phyloP scores from a whole-genome alignment of 2,888 invertebrate genomes.

The Tetranychus truncatus region DNA sequence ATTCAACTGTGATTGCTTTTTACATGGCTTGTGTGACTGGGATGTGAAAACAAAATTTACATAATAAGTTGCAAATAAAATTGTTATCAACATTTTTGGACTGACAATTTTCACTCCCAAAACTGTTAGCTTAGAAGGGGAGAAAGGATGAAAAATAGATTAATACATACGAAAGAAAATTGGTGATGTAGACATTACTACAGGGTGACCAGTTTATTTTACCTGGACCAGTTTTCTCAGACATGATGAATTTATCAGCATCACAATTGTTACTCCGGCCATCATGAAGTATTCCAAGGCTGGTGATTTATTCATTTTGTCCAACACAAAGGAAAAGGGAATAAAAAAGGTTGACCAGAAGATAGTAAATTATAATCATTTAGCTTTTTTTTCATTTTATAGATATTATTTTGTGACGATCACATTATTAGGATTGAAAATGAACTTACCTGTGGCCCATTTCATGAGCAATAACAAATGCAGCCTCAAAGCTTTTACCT shows the following conservation, averaged over 20 bases:
- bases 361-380: background rate
- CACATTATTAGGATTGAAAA: background rate
- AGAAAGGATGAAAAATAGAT: background rate
- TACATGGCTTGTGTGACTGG: too few relatives aligned
- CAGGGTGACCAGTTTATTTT: constrained; percentile 33
- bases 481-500: constrained; percentile 32
- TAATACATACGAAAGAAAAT: constrained; percentile 7
- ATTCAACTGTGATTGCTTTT: too few relatives aligned
- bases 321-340: background rate
- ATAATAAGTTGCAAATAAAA: too few relatives aligned
- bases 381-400: background rate
- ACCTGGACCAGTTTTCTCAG: constrained; percentile 32
- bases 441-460: constrained; percentile 32
- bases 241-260: constrained; percentile 30
- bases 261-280: constrained; percentile 31
- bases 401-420: background rate
- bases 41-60: too few relatives aligned
- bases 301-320: constrained; percentile 19
- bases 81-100: too few relatives aligned
- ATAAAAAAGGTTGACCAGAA: background rate
- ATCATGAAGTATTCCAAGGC: constrained; percentile 34
- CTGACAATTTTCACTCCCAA: too few relatives aligned
- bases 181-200: constrained; percentile 30
- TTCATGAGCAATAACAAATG: constrained; percentile 34
- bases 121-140: too few relatives aligned